Base-by-base conservation (phyloP, 2,888 invertebrate species). In the Apamea sordens region DNA sequence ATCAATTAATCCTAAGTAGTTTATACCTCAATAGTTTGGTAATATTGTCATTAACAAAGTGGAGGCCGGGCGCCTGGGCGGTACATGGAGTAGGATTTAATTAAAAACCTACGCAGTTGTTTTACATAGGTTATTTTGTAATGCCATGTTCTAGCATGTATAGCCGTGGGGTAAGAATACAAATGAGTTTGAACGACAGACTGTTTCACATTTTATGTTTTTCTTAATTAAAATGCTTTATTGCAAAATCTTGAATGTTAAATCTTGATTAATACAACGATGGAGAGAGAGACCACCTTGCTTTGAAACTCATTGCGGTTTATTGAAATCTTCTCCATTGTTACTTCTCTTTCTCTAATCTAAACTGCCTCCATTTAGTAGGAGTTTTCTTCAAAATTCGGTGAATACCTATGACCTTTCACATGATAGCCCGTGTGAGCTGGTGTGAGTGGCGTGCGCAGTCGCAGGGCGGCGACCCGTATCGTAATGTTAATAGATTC, bases 401-500 rank as follows among this genome's bases (percentile, higher is more conserved):
- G 56, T 56, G 36, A 24, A 53, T 41, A 41, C 21, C 53, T 32
- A 56, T 76, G 72, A 84, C 77, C 80, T 84, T 53, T 75, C 44
- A 63, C 61, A 71, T 65, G 41, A 18, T 41, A 10, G 6, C 11
- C 24, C 18, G 61, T 61, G 75, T 67, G 59, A 63, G 72, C 50
- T 36, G 50, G 70, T 59, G 64, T 50, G 28, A 50, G 77, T 41
- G 53, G 61, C 28, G 6, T 11, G 76, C 32, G 47, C 47, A 68
- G 68, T 5, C 28, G 50, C 73, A 72, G 85, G 82, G 83, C 89
- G 90, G 76, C 84, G 92, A 89, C 86, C 91, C 86, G 81, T 83
- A 72, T 80, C 86, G 77, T 83, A 84, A 86, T 82, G 86, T 83
- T 89, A 89, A 91, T 91, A 91, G 89, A 90, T 91, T 90, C 87